Percentiles rank a stretch among this genome's conserved stretches.
These are phyloP conservation scores for Tachina lurida DNA, from an alignment of 2,888 invertebrate genomes.

Conservation along the genomic window DNA sequence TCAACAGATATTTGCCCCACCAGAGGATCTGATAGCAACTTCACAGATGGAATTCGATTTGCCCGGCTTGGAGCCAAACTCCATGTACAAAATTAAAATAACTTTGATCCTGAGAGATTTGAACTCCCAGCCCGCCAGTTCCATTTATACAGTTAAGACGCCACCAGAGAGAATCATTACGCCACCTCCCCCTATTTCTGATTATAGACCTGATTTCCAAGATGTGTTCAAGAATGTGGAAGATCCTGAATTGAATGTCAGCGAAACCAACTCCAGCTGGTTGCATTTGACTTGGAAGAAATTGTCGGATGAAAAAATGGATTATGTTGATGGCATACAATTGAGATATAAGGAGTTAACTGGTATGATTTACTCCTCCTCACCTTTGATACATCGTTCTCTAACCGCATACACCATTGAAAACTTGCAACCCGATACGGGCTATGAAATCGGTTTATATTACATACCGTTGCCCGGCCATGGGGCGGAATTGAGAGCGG, in stretches of 20 bases:
- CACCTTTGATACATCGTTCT: conserved; percentile 92
- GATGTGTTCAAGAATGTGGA: conserved; percentile 84
- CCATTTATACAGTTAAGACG: conserved; percentile 89
- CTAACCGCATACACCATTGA: conserved; percentile 90
- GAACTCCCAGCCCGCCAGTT: conserved; percentile 90
- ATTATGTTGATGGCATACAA: conserved; percentile 94
- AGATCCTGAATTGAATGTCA: conserved; percentile 89
- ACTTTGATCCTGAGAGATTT: conserved; percentile 90
- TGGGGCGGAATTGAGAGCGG: conserved; percentile 90
- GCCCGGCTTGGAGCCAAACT: conserved; percentile 89
- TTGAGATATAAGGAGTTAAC: conserved; percentile 92
- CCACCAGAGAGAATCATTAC: conserved; percentile 84
- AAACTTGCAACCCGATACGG: conserved; percentile 89
- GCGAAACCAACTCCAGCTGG: conserved; percentile 90
- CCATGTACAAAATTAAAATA: conserved; percentile 92
- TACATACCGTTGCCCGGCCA: conserved; percentile 93
- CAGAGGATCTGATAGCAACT: conserved; percentile 92
- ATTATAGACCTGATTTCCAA: conserved; percentile 82
- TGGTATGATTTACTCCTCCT: conserved; percentile 92
- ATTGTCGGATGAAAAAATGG: conserved; percentile 90
- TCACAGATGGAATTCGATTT: conserved; percentile 93
- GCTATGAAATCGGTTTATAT: conserved; percentile 92
- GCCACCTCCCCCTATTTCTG: conserved; percentile 82
- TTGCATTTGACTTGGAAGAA: conserved; percentile 92
- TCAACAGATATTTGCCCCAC: conserved; percentile 93